phyloP scores from a whole-genome alignment of 2,888 invertebrate species.

The Hermodice carunculata region DNA sequence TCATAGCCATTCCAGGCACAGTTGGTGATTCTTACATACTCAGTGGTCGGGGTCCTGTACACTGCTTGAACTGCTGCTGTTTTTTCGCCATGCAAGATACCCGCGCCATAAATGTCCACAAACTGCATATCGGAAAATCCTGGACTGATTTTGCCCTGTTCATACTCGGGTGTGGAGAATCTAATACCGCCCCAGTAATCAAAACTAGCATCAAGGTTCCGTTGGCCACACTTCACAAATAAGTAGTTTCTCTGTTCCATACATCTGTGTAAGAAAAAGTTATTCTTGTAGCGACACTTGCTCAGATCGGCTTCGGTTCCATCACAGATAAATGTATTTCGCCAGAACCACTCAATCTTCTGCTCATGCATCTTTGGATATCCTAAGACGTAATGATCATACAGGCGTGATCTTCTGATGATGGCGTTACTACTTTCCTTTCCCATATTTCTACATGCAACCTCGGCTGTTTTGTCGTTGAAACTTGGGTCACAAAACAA shows the following conservation, averaged over 20 bases:
- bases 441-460: constrained; percentile 94
- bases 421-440: constrained; percentile 90
- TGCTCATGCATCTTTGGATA: constrained; percentile 65
- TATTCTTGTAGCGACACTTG: constrained; percentile 80
- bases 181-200: constrained; percentile 93
- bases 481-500: constrained; percentile 96
- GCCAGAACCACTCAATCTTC: constrained; percentile 61
- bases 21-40: constrained; percentile 82
- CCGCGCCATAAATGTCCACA: constrained; percentile 89
- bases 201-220: constrained; percentile 53
- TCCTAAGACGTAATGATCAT: constrained; percentile 64
- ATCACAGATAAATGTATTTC: constrained; percentile 62
- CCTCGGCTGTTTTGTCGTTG: constrained; percentile 96
- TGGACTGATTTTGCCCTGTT: constrained; percentile 73
- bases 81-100: constrained; percentile 94
- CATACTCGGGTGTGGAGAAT: constrained; percentile 90
- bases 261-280: constrained; percentile 78
- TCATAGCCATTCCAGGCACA: constrained; percentile 94
- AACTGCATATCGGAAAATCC: constrained; percentile 83
- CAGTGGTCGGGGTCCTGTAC: constrained; percentile 87
- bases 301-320: constrained; percentile 69
- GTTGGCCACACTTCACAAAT: constrained; percentile 88
- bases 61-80: constrained; percentile 91
- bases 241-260: constrained; percentile 91
- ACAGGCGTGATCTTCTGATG: constrained; percentile 77